Conservation (phyloP, 2,888 invertebrate genomes). For the Tenthredo livida region DNA sequence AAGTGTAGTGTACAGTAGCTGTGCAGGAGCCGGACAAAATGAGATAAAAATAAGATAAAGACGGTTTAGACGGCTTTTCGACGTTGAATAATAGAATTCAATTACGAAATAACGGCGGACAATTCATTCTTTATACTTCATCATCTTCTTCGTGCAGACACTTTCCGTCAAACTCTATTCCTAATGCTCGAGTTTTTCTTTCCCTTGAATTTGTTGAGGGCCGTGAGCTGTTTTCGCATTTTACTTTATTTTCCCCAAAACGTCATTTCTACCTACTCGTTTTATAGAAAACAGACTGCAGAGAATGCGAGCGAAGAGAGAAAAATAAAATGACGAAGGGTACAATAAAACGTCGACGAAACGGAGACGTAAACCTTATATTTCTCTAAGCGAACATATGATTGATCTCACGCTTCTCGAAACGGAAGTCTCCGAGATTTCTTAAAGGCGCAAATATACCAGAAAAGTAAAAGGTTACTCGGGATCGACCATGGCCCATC, state of each 20-base stretch:
- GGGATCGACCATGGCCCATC: not conserved
- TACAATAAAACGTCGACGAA: not conserved
- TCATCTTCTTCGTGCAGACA: not conserved
- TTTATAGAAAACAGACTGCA: too few species aligned
- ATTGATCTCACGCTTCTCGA: not conserved
- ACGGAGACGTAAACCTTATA: not conserved
- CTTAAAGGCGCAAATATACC: not conserved
- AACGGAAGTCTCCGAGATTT: conserved; percentile 18
- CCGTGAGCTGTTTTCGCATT: too few species aligned
- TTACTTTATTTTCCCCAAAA: too few species aligned
- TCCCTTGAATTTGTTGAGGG: too few species aligned
- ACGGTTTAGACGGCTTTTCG: not conserved
- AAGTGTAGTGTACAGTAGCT: not conserved
- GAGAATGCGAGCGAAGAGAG: not conserved
- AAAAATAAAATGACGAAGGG: not conserved
- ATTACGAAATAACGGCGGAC: conserved; percentile 7
- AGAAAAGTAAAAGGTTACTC: conserved; percentile 10
- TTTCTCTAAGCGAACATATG: not conserved
- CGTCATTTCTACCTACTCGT: too few species aligned
- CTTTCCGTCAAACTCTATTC: not conserved
- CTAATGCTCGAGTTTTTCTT: not conserved
- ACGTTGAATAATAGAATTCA: conserved; percentile 25
- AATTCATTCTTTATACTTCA: not conserved
- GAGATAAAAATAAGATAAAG: conserved; percentile 9
- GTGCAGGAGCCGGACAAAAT: not conserved